These are phyloP conservation scores for Plumapathes pennacea DNA, from an alignment of 92 coral and sea anemone species.

Conservation along the genomic window DNA sequence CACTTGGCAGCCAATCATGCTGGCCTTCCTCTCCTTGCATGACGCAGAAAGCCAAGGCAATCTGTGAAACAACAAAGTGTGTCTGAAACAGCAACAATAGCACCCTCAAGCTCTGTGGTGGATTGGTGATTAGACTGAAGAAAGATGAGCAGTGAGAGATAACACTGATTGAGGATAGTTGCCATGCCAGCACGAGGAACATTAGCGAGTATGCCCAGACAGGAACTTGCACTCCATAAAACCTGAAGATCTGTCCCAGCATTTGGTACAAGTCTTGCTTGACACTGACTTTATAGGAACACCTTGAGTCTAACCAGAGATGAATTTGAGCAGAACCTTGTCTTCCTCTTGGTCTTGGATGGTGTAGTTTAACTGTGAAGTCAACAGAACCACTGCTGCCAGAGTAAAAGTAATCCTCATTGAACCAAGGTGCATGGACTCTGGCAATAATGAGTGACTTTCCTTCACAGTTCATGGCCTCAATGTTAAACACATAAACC, in stretches of 20 bases:
- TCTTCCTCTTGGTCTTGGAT: conserved; percentile 76
- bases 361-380: conserved; percentile 67
- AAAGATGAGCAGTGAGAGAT: conserved; percentile 61
- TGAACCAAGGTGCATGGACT: conserved; percentile 90
- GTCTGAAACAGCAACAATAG: conserved; percentile 72
- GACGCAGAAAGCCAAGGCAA: conserved; percentile 67
- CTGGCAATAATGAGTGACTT: conserved; percentile 53
- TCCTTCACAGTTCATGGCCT: conserved; percentile 60
- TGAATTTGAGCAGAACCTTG: conserved; percentile 67
- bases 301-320: conserved; percentile 76
- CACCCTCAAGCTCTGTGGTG: conserved; percentile 63
- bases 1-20: conserved; percentile 77
- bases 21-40: conserved; percentile 62
- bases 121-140: conserved; percentile 63
- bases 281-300: conserved; percentile 68
- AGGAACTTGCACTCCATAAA: conserved; percentile 75
- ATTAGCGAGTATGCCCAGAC: conserved; percentile 80
- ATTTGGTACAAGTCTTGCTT: conserved; percentile 67
- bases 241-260: conserved; percentile 80
- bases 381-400: conserved; percentile 48
- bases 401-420: conserved; percentile 69
- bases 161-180: conserved; percentile 62
- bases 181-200: conserved; percentile 79
- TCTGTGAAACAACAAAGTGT: conserved; percentile 77
- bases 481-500: conserved; percentile 65